Evolutionary conservation across 2,888 invertebrate species (phyloP).

Genomic region (Tetranychus truncatus): DNA sequence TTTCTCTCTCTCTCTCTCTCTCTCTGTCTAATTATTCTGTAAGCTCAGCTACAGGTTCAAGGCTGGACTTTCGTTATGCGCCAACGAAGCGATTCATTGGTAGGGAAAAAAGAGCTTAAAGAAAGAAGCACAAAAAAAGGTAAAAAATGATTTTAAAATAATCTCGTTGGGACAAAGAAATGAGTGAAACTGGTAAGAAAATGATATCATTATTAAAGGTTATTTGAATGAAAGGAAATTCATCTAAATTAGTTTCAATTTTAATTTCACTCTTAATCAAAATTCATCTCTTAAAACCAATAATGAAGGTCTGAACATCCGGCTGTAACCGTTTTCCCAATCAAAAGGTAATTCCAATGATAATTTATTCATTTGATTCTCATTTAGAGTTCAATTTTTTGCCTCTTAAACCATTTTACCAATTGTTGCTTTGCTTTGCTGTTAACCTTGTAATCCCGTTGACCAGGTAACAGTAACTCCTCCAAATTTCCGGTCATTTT

Average conservation of each 20-base stretch:
- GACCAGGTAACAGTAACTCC: too few relatives aligned
- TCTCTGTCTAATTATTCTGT: neutral
- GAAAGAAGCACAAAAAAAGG: neutral
- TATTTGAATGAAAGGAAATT: neutral
- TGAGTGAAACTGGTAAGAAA: neutral
- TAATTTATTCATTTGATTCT: too few relatives aligned
- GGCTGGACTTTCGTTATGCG: slow-evolving; percentile 1
- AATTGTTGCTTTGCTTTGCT: too few relatives aligned
- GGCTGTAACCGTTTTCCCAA: neutral
- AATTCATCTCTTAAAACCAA: too few relatives aligned
- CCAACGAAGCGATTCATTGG: neutral
- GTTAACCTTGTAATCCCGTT: too few relatives aligned
- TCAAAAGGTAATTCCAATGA: too few relatives aligned
- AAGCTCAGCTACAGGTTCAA: neutral
- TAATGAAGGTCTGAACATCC: neutral
- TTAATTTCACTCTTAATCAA: too few relatives aligned
- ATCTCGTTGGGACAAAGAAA: neutral
- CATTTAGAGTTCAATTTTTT: too few relatives aligned
- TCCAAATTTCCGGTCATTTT: too few relatives aligned
- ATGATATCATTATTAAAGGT: neutral
- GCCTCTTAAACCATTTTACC: too few relatives aligned
- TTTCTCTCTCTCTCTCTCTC: neutral
- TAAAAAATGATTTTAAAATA: neutral
- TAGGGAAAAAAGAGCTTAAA: neutral
- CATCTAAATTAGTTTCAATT: too few relatives aligned